Conservation (phyloP, 2,888 invertebrate species). For the Antitype chi region DNA sequence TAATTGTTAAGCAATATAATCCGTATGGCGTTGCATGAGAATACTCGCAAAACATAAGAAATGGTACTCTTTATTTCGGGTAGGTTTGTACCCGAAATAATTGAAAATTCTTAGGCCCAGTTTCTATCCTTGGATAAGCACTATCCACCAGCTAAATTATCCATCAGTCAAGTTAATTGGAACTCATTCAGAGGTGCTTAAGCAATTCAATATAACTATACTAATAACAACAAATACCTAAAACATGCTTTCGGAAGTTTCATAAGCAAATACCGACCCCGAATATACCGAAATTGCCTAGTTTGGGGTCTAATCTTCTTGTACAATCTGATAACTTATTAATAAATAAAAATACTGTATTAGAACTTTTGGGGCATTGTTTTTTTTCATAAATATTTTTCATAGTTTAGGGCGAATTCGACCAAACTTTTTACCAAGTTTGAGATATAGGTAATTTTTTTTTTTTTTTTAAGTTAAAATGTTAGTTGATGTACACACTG, state of each 20-base stretch:
- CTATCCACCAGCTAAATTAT: not conserved
- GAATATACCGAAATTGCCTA: no score
- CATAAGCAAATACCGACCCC: not conserved
- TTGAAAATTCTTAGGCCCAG: not conserved
- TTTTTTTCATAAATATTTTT: not conserved
- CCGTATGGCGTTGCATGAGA: not conserved
- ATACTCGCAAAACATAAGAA: not conserved
- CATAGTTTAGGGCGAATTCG: no score
- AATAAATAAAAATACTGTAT: not conserved
- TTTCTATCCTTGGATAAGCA: not conserved
- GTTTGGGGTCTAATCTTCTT: no score
- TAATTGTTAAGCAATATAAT: not conserved
- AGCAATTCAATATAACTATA: not conserved
- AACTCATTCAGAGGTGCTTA: not conserved
- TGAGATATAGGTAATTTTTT: no score
- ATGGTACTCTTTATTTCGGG: no score
- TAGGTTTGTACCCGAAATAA: not conserved
- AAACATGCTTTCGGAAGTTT: not conserved
- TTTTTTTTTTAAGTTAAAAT: no score
- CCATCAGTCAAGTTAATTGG: not conserved
- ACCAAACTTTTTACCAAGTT: not conserved
- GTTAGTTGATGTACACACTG: no score
- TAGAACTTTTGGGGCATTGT: constrained; percentile 25
- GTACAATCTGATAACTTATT: no score
- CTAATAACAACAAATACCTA: not conserved